Evolutionary conservation across 2,113 vertebrate genomes (phyloP).

Genomic region (Ochotona curzoniae): DNA sequence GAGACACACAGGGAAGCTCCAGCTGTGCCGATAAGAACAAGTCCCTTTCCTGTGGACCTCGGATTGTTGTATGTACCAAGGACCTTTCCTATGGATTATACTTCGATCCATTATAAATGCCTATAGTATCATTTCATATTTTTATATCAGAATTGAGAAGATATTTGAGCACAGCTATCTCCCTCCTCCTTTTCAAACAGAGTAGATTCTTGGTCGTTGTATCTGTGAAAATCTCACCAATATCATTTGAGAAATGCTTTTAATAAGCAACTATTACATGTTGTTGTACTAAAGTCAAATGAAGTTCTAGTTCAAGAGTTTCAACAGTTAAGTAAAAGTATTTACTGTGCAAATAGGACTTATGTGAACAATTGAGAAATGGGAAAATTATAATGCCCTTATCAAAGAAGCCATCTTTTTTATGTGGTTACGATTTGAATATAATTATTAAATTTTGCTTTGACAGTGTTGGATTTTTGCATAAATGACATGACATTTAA

Average conservation of each 20-base stretch:
- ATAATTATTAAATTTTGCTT: constrained; percentile 53
- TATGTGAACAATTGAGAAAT: constrained; percentile 47
- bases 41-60: neutral
- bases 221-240: constrained; percentile 24
- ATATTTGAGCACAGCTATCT: neutral
- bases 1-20: neutral
- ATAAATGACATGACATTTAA: constrained; percentile 48
- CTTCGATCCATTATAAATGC: constrained; percentile 3
- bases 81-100: neutral
- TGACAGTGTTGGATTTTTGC: constrained; percentile 31
- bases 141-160: constrained; percentile 23
- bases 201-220: neutral
- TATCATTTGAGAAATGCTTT: neutral
- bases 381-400: neutral
- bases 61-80: no score
- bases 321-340: neutral
- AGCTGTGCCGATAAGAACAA: neutral
- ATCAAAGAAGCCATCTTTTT: constrained; percentile 46
- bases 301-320: neutral
- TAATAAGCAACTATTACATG: constrained; percentile 16
- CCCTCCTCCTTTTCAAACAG: neutral
- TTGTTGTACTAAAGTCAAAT: constrained; percentile 4
- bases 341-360: constrained; percentile 23
- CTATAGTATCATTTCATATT: constrained; percentile 1
- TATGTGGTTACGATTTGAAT: constrained; percentile 23